Percentiles rank a stretch among this genome's conserved stretches.
Conservation (phyloP, 2,113 vertebrate genomes). For the Indicator maculatus region DNA sequence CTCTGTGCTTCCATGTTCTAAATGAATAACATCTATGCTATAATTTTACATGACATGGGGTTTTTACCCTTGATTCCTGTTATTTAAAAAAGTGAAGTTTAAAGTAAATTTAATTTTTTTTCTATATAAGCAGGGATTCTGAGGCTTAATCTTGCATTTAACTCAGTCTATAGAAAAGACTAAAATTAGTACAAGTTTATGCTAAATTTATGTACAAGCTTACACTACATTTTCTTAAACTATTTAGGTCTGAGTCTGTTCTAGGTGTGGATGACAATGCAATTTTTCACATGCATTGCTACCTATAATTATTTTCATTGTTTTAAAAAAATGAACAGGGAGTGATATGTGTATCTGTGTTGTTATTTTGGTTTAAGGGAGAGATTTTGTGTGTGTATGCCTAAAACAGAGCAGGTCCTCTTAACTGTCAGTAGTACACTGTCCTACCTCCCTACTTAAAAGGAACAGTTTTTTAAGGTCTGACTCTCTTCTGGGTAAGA, state of each 20-base stretch:
- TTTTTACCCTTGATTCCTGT: background rate
- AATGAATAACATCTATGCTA: background rate
- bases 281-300: background rate
- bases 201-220: background rate
- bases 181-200: background rate
- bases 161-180: background rate
- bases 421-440: background rate
- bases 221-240: background rate
- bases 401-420: background rate
- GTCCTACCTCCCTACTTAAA: conserved; percentile 40
- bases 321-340: background rate
- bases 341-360: background rate
- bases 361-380: background rate
- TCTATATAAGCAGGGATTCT: background rate
- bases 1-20: background rate
- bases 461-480: background rate
- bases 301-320: background rate
- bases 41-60: background rate
- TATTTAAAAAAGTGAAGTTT: background rate
- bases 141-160: background rate
- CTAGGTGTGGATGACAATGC: background rate
- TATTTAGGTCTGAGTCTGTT: background rate
- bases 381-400: background rate
- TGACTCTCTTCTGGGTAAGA: conserved; percentile 20
- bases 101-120: background rate